phyloP scores from a whole-genome alignment of 2,113 vertebrate species.

The Polypterus senegalus region DNA sequence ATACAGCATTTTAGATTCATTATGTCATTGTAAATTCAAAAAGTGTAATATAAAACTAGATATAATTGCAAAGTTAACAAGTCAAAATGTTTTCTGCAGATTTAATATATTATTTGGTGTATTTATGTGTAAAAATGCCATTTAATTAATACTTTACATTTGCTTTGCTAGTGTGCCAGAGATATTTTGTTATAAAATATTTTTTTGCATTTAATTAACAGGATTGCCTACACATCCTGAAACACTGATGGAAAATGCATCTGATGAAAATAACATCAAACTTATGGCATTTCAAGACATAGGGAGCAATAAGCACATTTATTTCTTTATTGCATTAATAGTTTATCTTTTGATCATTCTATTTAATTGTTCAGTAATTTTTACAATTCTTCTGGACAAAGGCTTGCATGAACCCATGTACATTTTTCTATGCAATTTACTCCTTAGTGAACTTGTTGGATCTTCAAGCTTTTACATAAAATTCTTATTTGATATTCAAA shows the following conservation, averaged over 20 bases:
- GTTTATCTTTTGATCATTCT: background rate
- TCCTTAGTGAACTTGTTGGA: background rate
- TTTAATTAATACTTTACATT: too few species aligned
- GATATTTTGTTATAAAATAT: too few species aligned
- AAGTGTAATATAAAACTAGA: too few species aligned
- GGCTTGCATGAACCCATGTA: constrained; percentile 1
- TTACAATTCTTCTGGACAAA: background rate
- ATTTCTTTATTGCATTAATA: background rate
- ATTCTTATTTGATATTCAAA: constrained; percentile 1
- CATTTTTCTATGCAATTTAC: constrained; percentile 3
- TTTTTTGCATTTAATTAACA: too few species aligned
- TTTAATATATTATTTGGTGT: too few species aligned
- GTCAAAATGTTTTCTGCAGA: too few species aligned
- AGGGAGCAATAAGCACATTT: background rate
- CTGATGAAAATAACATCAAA: background rate
- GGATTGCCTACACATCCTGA: too few species aligned
- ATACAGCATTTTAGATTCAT: too few species aligned
- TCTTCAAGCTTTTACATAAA: constrained; percentile 1
- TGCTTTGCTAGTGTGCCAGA: too few species aligned
- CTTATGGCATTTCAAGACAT: background rate
- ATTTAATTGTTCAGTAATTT: background rate
- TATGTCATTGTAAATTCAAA: too few species aligned
- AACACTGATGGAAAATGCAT: background rate
- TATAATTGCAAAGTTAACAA: too few species aligned
- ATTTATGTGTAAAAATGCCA: too few species aligned